phyloP scores from a whole-genome alignment of 2,888 invertebrate genomes.

The Lasioglossum pauxillum region DNA sequence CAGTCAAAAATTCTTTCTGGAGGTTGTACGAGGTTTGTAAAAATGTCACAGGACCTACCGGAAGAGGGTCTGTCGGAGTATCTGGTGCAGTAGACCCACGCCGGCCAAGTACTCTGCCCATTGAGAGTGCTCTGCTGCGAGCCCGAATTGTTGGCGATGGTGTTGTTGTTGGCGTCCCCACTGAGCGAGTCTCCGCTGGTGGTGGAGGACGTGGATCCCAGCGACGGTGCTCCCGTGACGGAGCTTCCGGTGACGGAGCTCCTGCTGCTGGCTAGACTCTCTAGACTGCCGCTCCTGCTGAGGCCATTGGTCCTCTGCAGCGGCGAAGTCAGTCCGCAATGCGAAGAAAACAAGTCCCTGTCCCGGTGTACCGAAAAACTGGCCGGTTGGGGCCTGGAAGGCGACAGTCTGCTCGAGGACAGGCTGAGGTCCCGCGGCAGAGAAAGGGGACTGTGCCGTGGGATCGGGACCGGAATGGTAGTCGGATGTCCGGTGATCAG shows the following conservation, averaged over 20 bases:
- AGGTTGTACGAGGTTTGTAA: not conserved
- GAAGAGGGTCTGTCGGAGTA: conserved; percentile 96
- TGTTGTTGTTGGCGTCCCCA: conserved; percentile 76
- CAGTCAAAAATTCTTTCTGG: not conserved
- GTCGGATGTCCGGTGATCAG: conserved; percentile 66
- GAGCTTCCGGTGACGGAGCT: conserved; percentile 82
- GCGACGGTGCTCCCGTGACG: conserved; percentile 79
- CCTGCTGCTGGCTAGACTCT: conserved; percentile 82
- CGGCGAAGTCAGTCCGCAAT: conserved; percentile 76
- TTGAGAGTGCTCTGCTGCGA: conserved; percentile 73
- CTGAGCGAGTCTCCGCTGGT: conserved; percentile 75
- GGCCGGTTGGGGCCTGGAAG: conserved; percentile 69
- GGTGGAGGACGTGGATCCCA: conserved; percentile 78
- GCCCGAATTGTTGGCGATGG: conserved; percentile 52
- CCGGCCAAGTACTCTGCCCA: conserved; percentile 91
- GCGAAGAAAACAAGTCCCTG: conserved; percentile 71
- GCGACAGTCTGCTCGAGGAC: conserved; percentile 73
- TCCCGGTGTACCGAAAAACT: conserved; percentile 68
- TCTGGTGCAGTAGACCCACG: conserved; percentile 99
- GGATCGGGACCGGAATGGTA: conserved; percentile 67
- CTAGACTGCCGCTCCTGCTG: conserved; percentile 82
- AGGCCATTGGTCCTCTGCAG: conserved; percentile 75
- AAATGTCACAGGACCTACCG: conserved; percentile 87
- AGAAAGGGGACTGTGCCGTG: conserved; percentile 67
- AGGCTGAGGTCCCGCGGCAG: conserved; percentile 77